A percentile compares a stretch with the other conserved stretches of the same genome.
Evolutionary conservation across 2,113 vertebrate genomes (phyloP).

Genomic region (Physeter macrocephalus): DNA sequence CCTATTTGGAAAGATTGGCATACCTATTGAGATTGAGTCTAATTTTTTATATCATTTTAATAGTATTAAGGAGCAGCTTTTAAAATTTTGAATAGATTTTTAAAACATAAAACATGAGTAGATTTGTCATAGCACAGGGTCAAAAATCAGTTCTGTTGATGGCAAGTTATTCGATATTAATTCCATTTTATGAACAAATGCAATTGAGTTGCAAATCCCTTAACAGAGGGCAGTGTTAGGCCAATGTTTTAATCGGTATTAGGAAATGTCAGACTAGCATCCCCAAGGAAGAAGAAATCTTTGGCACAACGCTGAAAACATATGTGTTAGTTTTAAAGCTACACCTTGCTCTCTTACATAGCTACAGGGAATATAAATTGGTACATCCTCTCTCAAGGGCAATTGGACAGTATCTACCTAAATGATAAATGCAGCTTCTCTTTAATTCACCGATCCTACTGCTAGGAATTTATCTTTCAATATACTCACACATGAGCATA

Average conservation of each 20-base stretch:
- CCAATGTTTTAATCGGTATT: conserved; percentile 25
- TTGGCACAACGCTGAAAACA: neutral
- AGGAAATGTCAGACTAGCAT: conserved; percentile 37
- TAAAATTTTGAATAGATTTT: neutral
- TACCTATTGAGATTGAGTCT: neutral
- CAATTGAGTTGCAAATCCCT: conserved; percentile 50
- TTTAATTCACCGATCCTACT: neutral
- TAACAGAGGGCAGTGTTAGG: neutral
- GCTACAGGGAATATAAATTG: neutral
- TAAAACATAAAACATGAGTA: conserved; percentile 18
- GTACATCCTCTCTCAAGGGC: neutral
- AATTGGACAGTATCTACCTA: neutral
- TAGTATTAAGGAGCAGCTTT: neutral
- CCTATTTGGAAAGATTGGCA: neutral
- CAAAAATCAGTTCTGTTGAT: conserved; percentile 22
- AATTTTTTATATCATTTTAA: neutral
- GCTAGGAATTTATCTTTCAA: neutral
- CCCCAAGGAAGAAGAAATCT: conserved; percentile 28
- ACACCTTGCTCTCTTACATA: neutral
- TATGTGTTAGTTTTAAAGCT: neutral
- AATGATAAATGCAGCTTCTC: neutral
- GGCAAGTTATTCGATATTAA: conserved; percentile 38
- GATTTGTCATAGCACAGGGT: conserved; percentile 29
- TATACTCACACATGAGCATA: neutral
- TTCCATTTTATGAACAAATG: conserved; percentile 54